Base-by-base conservation (phyloP, 2,797 vertebrate species). In the Gymnocypris eckloni region DNA sequence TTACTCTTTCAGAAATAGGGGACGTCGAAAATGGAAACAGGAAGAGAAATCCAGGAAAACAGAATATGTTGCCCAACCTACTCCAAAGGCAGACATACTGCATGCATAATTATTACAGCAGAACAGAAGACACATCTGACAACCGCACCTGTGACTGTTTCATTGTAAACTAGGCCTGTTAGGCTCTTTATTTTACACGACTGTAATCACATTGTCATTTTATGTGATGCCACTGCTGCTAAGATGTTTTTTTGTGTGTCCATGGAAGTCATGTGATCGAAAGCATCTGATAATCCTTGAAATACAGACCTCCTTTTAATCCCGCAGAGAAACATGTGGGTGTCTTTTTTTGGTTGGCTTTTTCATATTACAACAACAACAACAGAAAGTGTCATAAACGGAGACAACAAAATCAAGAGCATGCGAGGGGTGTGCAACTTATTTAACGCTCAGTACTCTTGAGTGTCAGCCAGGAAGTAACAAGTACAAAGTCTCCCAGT, bases 241-340 rank as follows among this genome's bases (percentile, higher is more conserved):
- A 77, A 91, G 91, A 92, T 22, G 3, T 52, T 73, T 41, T 76
- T 88, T 33, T 83, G 84, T 91, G 91, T 91, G 91, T 91, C 92
- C 92, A 92, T 89, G 89, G 90, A 88, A 91, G 92, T 94, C 93
- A 95, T 93, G 93, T 95, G 94, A 95, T 95, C 92, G 94, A 94
- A 94, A 94, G 91, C 93, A 93, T 94, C 92, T 93, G 93, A 94
- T 93, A 95, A 94, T 95, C 93, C 92, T 93, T 93, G 91, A 94
- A 93, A 92, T 92, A 93, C 92, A 94, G 91, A 92, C 88, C 91
- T 75, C 90, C 76, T 85, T 93, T 94, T 95, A 93, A 95, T 94
- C 92, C 92, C 84, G 90, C 86, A 41, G 89, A 92, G 90, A 91
- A 88, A 92, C 92, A 88, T 91, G 59, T 70, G 48, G 37, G 45